Conservation (phyloP, 2,888 invertebrate species). For the Piscicola geometra region DNA sequence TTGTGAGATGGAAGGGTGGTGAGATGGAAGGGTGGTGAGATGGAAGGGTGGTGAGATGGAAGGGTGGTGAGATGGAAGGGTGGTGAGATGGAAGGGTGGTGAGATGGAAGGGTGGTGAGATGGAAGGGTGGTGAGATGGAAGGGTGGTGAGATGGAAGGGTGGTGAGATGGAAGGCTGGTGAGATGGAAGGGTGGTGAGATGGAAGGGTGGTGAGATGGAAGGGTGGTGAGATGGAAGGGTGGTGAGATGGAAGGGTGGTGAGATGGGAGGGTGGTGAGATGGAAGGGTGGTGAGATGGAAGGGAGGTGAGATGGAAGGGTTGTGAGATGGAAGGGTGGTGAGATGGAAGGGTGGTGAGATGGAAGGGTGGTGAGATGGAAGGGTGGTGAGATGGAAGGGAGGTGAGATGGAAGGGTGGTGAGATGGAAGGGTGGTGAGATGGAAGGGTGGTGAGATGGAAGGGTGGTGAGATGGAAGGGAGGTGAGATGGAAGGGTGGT, state of each 20-base stretch:
- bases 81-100: constrained; percentile 2
- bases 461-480: neutral
- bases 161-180: neutral
- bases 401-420: too few relatives aligned
- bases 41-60: too few relatives aligned
- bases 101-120: neutral
- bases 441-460: constrained; percentile 2
- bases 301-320: neutral
- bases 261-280: constrained; percentile 4
- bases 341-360: neutral
- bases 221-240: too few relatives aligned
- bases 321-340: neutral
- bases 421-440: neutral
- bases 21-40: too few relatives aligned
- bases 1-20: neutral
- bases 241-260: neutral
- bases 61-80: neutral
- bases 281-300: neutral
- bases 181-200: neutral
- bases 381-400: too few relatives aligned
- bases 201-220: too few relatives aligned
- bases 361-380: neutral
- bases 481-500: neutral
- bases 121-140: neutral
- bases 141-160: neutral